Base-by-base conservation (phyloP, 2,797 vertebrate genomes). In the Coccyzus lansbergi region DNA sequence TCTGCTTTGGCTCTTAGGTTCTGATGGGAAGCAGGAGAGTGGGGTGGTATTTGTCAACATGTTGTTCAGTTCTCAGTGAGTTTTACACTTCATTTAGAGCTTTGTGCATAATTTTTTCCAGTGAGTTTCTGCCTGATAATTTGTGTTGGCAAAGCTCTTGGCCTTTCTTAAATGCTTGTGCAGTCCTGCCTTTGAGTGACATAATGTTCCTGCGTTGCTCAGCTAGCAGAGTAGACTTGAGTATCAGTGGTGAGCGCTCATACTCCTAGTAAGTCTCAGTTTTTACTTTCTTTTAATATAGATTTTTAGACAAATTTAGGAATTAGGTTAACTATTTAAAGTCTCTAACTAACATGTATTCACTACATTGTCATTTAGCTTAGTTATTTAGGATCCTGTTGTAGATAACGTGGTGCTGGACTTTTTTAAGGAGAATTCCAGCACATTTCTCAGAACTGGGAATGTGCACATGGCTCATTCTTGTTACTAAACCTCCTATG, bases 1-100 rank as follows among this genome's bases (percentile, higher is more conserved):
- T 95, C 29, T 36, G 75, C 83, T 96, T 94, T 4, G 29, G 52
- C 79, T 62, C 55, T 80, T 92, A 76, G 58, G 40, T 83, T 90
- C 76, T 81, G 86, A 95, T 91, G 91, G 95, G 93, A 89, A 94
- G 77, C 74, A 92, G 90, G 93, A 62, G 91, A 87, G 93, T 94
- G 75, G 93, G 92, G 76, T 95, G 95, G 68, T 83, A 91, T 92
- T 95, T 98, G 95, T 97, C 96, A 96, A 84, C 88, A 83, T 94
- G 92, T 96, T 46, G 0, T 36, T 96, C 90, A 78, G 75, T 69
- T 95, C 91, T 93, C 70, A 62, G 12, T 85, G 82, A 75, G 75
- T 84, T 95, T 95, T 85, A 91, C 52, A 40, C 88, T 90, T 87
- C 71, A 76, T 90, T 92, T 67, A 76, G 69, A 78, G 95, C 90